Evolutionary conservation across 2,113 vertebrate genomes (phyloP), one percentile per base, ranked within the genome.

Genomic region (Struthio camelus): DNA sequence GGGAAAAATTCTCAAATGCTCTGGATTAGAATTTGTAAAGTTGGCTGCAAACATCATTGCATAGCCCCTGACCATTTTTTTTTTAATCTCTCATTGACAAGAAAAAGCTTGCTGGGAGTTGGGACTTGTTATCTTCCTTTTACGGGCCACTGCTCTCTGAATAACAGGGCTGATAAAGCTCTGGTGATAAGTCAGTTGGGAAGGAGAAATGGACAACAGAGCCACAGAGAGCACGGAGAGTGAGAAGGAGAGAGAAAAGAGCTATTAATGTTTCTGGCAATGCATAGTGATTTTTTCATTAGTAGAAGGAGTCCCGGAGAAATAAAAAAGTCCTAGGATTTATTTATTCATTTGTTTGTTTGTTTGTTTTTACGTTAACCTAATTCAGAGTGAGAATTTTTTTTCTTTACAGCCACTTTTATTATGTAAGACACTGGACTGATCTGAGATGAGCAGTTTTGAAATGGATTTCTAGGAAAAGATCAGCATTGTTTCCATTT

Each of bases 41-140:
- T 97, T 96, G 90, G 72, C 89, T 97, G 81, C 85, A 96, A 91
- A 87, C 93, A 93, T 92, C 34, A 71, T 80, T 87, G 28, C 91
- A 38, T 30, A 96, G 89, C 75, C 58, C 48, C 73, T 66, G 72
- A 90, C 66, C 2, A 1, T 97, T 97, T 96, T 94, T 96, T 94
- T 98, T 98, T 97, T 96, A 95, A 97, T 98, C 90, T 97, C 80
- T 95, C 90, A 76, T 96, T 97, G 97, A 97, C 97, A 97, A 95
- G 81, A 64, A 42, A 36, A 96, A 97, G 78, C 90, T 97, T 97
- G 69, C 88, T 91, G 88, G 50, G 95, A 94, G 93, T 89, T 97
- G 93, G 87, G 95, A 96, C 88, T 97, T 97, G 93, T 96, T 98
- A 97, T 98, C 93, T 97, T 87, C 38, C 8, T 95, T 97, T 97